Base-by-base conservation (phyloP, 2,888 invertebrate genomes). In the Sesamia inferens region DNA sequence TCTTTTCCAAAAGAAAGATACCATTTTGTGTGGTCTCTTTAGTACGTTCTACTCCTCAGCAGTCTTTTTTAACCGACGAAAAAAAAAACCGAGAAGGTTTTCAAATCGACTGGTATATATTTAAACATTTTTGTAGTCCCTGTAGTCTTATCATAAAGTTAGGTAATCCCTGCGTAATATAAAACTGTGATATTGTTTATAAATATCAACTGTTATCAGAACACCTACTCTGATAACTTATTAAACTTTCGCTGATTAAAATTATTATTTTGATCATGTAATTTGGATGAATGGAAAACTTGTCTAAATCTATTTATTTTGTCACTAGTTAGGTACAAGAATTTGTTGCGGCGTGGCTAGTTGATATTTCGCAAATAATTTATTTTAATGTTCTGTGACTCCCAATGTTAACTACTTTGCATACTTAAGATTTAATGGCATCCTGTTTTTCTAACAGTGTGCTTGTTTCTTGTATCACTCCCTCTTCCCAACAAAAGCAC, bases 151-250 rank as follows among this genome's bases (percentile, higher is more conserved):
- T 75, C 78, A 42, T 1, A 8, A 7, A 14, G 54, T 22, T 68
- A 2, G 62, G 73, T 66, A 82, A 71, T 71, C 73, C 64, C 72
- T 71, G 58, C 71, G 70, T 71, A 73, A 59, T 65, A 71, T 42
- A 55, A 73, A 68, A 79, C 31, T 59, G 63, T 66, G 66, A 59
- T 71, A 72, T 72, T 78, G 76, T 79, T 68, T 71, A 71, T 74
- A 79, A 66, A 83, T 74, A 68, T n/a, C 7, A 57, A 22, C 19
- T 16, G 24, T 31, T 81, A 74, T 66, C 74, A 22, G 42, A 51
- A 68, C 74, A 81, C 67, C 69, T 72, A 63, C 71, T 16, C 3
- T 8, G 80, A 81, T 79, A 81, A 71, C 84, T 39, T 83, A 54
- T 79, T 80, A 51, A 83, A 68, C 84, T 66, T 24, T 51, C n/a